Evolutionary conservation across 2,888 invertebrate species (phyloP).

Genomic region (Iselma pallidipennis): DNA sequence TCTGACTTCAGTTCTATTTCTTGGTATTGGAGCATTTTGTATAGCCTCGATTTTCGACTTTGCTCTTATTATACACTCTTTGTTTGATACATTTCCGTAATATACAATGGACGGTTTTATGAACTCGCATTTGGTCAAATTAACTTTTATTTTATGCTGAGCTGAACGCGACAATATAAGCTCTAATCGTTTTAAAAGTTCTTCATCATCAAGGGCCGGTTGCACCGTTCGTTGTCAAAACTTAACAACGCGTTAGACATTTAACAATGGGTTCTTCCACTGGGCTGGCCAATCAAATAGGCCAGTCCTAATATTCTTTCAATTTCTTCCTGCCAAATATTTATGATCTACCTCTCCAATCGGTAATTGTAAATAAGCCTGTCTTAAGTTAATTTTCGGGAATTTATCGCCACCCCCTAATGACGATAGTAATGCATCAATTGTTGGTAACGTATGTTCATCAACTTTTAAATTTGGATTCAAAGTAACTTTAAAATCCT

Average conservation of each 20-base stretch:
- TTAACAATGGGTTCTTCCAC: too few species aligned
- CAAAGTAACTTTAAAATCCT: slow-evolving; percentile 33
- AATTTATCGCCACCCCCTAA: slow-evolving; percentile 28
- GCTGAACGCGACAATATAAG: slow-evolving; percentile 22
- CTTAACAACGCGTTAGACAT: too few species aligned
- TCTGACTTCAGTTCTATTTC: too few species aligned
- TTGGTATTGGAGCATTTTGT: slow-evolving; percentile 9
- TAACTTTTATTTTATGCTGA: slow-evolving; percentile 28
- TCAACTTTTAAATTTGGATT: slow-evolving; percentile 28
- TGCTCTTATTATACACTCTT: slow-evolving; percentile 30
- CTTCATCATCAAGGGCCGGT: too few species aligned
- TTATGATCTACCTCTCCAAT: slow-evolving; percentile 27
- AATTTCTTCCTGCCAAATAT: slow-evolving; percentile 38
- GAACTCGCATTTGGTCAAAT: slow-evolving; percentile 34
- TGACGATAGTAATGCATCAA: slow-evolving; percentile 31
- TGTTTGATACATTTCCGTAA: slow-evolving; percentile 32
- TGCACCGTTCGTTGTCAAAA: too few species aligned
- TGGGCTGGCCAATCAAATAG: slow-evolving; percentile 33
- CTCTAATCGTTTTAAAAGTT: slow-evolving; percentile 13
- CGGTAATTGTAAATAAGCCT: slow-evolving; percentile 38
- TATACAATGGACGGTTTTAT: slow-evolving; percentile 26
- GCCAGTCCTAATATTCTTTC: slow-evolving; percentile 41
- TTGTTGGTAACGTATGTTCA: slow-evolving; percentile 31
- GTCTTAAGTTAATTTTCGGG: slow-evolving; percentile 37
- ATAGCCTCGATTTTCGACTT: slow-evolving; percentile 29